Percentiles rank a stretch among this genome's conserved stretches.
Conservation (phyloP, 2,888 invertebrate species). For the Erebia ligea region DNA sequence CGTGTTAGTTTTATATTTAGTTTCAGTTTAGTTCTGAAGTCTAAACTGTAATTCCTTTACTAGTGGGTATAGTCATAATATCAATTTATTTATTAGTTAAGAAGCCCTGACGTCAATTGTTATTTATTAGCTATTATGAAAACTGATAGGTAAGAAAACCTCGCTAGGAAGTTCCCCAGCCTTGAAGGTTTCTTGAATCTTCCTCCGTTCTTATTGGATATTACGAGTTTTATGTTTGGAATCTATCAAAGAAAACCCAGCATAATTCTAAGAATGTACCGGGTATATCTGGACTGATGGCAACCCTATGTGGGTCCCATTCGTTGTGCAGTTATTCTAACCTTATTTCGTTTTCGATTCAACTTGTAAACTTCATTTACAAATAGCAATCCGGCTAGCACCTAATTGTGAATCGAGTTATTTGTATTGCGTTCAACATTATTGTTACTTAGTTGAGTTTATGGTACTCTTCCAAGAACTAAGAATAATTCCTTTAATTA, state of each 20-base stretch:
- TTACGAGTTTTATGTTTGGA: background rate
- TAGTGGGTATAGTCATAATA: too few species aligned
- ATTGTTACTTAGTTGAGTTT: background rate
- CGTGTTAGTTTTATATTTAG: too few species aligned
- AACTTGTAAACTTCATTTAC: background rate
- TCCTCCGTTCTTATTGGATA: background rate
- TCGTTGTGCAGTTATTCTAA: constrained; percentile 7
- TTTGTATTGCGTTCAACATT: background rate
- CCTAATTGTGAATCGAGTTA: background rate
- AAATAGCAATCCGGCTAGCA: background rate
- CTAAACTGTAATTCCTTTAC: too few species aligned
- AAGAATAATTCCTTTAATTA: too few species aligned
- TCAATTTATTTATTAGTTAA: too few species aligned
- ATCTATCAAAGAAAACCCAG: background rate
- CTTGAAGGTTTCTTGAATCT: background rate
- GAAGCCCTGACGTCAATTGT: background rate
- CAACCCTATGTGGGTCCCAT: constrained; percentile 1
- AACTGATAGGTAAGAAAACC: background rate
- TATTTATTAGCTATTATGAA: background rate
- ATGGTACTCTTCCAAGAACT: background rate
- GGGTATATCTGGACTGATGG: background rate
- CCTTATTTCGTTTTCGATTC: constrained; percentile 4
- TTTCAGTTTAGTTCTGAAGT: too few species aligned
- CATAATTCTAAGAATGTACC: background rate
- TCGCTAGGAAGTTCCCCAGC: background rate